Evolutionary conservation across 2,888 invertebrate species (phyloP).

Genomic region (Sphecodes monilicornis): DNA sequence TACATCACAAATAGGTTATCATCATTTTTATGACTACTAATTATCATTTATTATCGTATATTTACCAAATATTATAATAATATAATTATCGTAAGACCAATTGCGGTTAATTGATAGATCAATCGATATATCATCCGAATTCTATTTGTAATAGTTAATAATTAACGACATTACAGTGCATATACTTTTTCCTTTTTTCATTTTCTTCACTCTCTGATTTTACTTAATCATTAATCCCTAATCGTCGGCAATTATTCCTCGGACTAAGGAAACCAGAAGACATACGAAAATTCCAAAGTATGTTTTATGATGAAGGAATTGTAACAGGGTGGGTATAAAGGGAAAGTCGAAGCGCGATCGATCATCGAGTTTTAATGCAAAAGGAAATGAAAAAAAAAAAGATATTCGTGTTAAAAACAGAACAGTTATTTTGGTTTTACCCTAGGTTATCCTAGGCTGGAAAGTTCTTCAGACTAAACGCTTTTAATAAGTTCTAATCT

Average conservation of each 20-base stretch:
- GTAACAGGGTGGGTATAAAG: slow-evolving; percentile 34
- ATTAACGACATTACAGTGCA: slow-evolving; percentile 82
- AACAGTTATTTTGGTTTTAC: slow-evolving; percentile 16
- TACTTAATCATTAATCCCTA: slow-evolving; percentile 69
- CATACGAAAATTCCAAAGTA: slow-evolving; percentile 56
- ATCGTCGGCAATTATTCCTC: slow-evolving; percentile 58
- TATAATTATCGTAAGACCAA: slow-evolving; percentile 77
- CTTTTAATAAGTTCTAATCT: neutral
- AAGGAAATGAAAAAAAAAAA: slow-evolving; percentile 1
- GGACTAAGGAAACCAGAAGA: slow-evolving; percentile 58
- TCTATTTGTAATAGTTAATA: slow-evolving; percentile 73
- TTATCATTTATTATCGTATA: slow-evolving; percentile 80
- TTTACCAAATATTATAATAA: slow-evolving; percentile 80
- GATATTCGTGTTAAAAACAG: neutral
- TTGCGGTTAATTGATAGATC: slow-evolving; percentile 74
- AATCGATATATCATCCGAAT: slow-evolving; percentile 72
- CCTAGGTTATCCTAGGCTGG: slow-evolving; percentile 70
- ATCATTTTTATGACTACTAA: slow-evolving; percentile 82
- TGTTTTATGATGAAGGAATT: slow-evolving; percentile 37
- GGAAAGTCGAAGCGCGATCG: slow-evolving; percentile 53
- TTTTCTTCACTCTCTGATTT: slow-evolving; percentile 45
- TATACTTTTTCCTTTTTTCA: slow-evolving; percentile 71
- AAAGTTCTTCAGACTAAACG: slow-evolving; percentile 46
- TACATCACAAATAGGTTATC: slow-evolving; percentile 84
- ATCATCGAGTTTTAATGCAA: slow-evolving; percentile 32